phyloP scores from a whole-genome alignment of 2,888 invertebrate genomes.

The Microplitis deprimator region DNA sequence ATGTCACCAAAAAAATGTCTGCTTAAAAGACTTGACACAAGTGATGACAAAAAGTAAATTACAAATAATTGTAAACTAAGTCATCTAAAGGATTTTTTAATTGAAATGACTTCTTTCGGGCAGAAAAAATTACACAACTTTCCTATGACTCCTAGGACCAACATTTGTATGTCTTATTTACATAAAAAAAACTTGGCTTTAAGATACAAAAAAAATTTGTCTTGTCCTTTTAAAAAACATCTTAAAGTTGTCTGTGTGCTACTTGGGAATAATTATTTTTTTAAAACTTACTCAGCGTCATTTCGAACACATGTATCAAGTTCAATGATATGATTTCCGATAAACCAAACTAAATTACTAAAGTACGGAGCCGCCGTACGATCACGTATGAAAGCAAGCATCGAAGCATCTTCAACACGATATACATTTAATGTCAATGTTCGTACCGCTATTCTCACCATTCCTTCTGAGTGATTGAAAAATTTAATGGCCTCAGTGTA shows the following conservation, averaged over 20 bases:
- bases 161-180: too few relatives aligned
- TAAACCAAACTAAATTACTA: slow-evolving; percentile 98
- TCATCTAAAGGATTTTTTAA: too few relatives aligned
- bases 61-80: too few relatives aligned
- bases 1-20: too few relatives aligned
- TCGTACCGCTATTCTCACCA: slow-evolving; percentile 98
- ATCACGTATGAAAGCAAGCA: slow-evolving; percentile 95
- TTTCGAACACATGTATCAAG: slow-evolving; percentile 94
- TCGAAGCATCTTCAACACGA: slow-evolving; percentile 92
- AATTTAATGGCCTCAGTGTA: slow-evolving; percentile 99
- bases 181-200: too few relatives aligned
- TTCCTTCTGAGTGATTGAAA: slow-evolving; percentile 98
- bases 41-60: too few relatives aligned
- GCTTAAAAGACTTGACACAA: too few relatives aligned
- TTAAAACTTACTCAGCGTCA: slow-evolving; percentile 90
- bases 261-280: background rate
- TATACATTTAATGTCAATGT: slow-evolving; percentile 98
- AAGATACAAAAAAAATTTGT: too few relatives aligned
- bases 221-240: too few relatives aligned
- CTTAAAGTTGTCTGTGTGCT: too few relatives aligned
- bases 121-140: too few relatives aligned
- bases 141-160: too few relatives aligned
- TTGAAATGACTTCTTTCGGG: background rate
- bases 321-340: slow-evolving; percentile 97
- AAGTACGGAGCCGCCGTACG: slow-evolving; percentile 98